Evolutionary conservation across 1,140 invertebrate genomes (phyloP), one percentile per base, ranked within the genome.

Genomic region (Camponotus floridanus): DNA sequence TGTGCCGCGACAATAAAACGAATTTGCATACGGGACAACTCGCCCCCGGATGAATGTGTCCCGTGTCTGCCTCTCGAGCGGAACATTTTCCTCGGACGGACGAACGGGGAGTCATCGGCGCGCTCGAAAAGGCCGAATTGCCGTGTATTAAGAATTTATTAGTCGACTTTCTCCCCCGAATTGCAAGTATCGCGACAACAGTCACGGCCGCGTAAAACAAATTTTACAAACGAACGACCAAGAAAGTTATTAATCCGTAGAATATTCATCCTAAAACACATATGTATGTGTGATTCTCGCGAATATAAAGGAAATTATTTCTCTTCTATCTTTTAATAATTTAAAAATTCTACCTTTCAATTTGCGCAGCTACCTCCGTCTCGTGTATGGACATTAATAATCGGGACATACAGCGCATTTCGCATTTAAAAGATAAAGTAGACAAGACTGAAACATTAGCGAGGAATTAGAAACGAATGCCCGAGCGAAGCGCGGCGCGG

Each of bases 21-120:
- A 94, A 95, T 95, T 95, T 95, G 93, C 94, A 95, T 95, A 92
- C 92, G 91, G 89, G 93, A 94, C 92, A 93, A 93, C 93, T 90
- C 87, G 89, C 85, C 86, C 90, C 89, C 89, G 85, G 89, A 88
- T 87, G 90, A 93, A 91, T 93, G 92, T 91, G 92, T 91, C 91
- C 92, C 90, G 88, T 83, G 87, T 87, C 87, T 83, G 68, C 79
- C 76, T 87, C 86, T 76, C 67, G 73, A 51, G 81, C 79, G 79
- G 92, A 91, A 85, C 92, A 92, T 93, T 93, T 92, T 90, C 87
- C 90, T 76, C 81, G 86, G 92, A 89, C 91, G 91, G 93, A 93
- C 92, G 88, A 86, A 88, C 89, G 91, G 87, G 15, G 15, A 92
- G 85, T 92, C 91, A 92, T 94, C 91, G 90, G 83, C 86, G 87